phyloP scores from a whole-genome alignment of 2,888 invertebrate species.

The Bursaphelenchus okinawaensis region DNA sequence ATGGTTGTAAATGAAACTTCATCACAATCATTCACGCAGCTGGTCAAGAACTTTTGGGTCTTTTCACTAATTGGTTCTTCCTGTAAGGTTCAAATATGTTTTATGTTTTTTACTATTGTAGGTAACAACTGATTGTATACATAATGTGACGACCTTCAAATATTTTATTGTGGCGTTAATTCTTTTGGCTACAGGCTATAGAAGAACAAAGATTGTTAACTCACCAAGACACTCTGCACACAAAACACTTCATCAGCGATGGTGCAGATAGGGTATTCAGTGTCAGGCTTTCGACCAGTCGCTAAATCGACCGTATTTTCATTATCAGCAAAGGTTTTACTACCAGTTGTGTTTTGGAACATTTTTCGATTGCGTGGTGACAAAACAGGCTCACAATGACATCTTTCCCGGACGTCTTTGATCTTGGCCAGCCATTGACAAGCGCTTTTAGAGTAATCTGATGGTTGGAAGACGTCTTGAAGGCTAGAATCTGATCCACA shows the following conservation, averaged over 20 bases:
- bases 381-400: conserved; percentile 24
- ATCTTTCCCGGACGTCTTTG: conserved; percentile 24
- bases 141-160: no score
- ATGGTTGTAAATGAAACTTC: conserved; percentile 46
- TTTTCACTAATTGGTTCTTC: conserved; percentile 21
- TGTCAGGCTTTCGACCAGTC: not conserved
- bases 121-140: no score
- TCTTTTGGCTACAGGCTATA: no score
- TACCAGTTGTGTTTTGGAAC: conserved; percentile 7
- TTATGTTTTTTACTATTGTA: no score
- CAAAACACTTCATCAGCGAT: conserved; percentile 39
- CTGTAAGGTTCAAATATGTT: no score
- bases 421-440: conserved; percentile 42
- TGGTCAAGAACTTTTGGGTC: conserved; percentile 9
- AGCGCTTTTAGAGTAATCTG: conserved; percentile 42
- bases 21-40: conserved; percentile 42
- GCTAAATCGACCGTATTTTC: not conserved
- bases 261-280: conserved; percentile 28
- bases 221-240: conserved; percentile 37
- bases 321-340: not conserved
- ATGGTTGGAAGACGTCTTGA: conserved; percentile 32
- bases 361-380: conserved; percentile 26
- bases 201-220: not conserved
- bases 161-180: no score
- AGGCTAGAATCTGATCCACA: conserved; percentile 32